Evolutionary conservation across 2,113 vertebrate genomes (phyloP).

Genomic region (Procavia capensis): DNA sequence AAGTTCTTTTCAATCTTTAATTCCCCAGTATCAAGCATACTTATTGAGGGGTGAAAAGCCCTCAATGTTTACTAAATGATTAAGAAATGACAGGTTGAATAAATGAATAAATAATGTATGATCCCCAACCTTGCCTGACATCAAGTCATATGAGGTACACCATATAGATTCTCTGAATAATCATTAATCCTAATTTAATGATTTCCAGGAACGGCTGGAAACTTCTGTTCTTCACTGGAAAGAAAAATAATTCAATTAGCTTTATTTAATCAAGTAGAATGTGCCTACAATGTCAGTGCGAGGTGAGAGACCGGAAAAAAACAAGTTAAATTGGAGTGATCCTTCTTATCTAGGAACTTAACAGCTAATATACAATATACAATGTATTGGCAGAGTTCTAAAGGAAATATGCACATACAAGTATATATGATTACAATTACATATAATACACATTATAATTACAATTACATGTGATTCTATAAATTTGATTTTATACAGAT

Average conservation of each 20-base stretch:
- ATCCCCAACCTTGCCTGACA: slow-evolving; percentile 21
- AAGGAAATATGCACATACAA: slow-evolving; percentile 5
- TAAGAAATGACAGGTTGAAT: slow-evolving; percentile 12
- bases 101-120: slow-evolving; percentile 15
- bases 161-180: slow-evolving; percentile 32
- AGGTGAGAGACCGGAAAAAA: slow-evolving; percentile 34
- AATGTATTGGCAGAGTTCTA: neutral
- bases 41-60: slow-evolving; percentile 11
- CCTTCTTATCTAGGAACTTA: neutral
- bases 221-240: slow-evolving; percentile 25
- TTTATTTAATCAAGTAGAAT: slow-evolving; percentile 57
- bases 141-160: neutral
- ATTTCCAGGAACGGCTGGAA: slow-evolving; percentile 75
- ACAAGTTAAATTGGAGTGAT: neutral
- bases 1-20: slow-evolving; percentile 22
- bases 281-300: slow-evolving; percentile 17
- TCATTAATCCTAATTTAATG: slow-evolving; percentile 74
- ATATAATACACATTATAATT: neutral
- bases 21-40: neutral
- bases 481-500: too few relatives aligned
- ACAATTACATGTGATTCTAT: too few relatives aligned
- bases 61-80: slow-evolving; percentile 38
- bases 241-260: slow-evolving; percentile 69
- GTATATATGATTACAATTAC: neutral
- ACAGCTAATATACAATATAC: neutral